Evolutionary conservation across 2,113 vertebrate species (phyloP).

Genomic region (Eolophus roseicapilla): DNA sequence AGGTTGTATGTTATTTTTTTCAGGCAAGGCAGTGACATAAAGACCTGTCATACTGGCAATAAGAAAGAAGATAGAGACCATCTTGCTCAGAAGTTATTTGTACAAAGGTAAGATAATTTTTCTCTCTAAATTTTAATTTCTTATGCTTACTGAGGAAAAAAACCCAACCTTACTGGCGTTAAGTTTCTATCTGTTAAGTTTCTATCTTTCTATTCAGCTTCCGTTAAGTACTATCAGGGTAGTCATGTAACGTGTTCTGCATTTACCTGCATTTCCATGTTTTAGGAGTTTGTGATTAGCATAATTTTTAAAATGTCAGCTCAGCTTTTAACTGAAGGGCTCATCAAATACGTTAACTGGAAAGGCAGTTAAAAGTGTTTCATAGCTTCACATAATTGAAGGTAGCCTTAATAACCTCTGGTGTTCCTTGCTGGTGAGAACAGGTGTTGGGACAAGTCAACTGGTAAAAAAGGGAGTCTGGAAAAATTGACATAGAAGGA

Average conservation of each 20-base stretch:
- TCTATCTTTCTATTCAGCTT: background rate
- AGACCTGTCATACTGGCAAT: conserved; percentile 12
- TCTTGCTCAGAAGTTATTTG: conserved; percentile 18
- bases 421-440: background rate
- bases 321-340: conserved; percentile 5
- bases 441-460: background rate
- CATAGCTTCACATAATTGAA: background rate
- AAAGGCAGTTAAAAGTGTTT: conserved; percentile 10
- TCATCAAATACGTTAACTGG: background rate
- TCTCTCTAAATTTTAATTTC: background rate
- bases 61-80: conserved; percentile 28
- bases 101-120: conserved; percentile 39
- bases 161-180: background rate
- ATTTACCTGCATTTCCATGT: conserved; percentile 8
- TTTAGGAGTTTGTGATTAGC: background rate
- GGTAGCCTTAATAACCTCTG: background rate
- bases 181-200: background rate
- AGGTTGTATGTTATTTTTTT: background rate
- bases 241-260: background rate
- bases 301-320: background rate
- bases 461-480: background rate
- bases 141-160: background rate
- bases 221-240: background rate
- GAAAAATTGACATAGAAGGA: background rate
- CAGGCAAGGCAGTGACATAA: conserved; percentile 44